A percentile compares a stretch with the other conserved stretches of the same genome.
Evolutionary conservation across 2,888 invertebrate genomes (phyloP).

Genomic region (Rhagonycha fulva): DNA sequence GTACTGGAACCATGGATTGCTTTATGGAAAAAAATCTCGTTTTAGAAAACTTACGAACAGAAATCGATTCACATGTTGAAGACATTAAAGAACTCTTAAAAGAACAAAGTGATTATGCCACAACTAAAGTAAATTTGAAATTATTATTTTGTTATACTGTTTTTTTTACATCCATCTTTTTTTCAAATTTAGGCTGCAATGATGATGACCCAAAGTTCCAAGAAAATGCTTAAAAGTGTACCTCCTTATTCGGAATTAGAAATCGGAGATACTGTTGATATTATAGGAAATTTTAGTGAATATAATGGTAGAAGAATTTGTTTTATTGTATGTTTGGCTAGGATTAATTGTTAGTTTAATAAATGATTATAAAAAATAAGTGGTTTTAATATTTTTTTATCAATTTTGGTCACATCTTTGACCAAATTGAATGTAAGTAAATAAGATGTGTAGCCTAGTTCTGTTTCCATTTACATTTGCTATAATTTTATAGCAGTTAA

Average conservation of each 20-base stretch:
- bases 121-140: not conserved
- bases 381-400: not conserved
- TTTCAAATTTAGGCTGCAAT: conserved; percentile 8
- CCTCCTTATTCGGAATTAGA: conserved; percentile 7
- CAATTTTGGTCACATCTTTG: too few species aligned
- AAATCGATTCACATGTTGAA: not conserved
- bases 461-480: too few species aligned
- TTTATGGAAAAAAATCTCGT: conserved; percentile 10
- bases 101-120: not conserved
- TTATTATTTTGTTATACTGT: not conserved
- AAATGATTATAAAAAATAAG: not conserved
- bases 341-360: not conserved
- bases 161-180: not conserved
- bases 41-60: conserved; percentile 4
- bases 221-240: conserved; percentile 2
- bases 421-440: too few species aligned
- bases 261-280: conserved; percentile 15
- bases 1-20: conserved; percentile 20
- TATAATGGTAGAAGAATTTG: conserved; percentile 9
- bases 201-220: conserved; percentile 16
- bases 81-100: not conserved
- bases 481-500: too few species aligned
- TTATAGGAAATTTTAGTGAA: conserved; percentile 15
- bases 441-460: too few species aligned
- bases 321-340: conserved; percentile 4